Percentiles rank a stretch among this genome's conserved stretches.
phyloP scores from a whole-genome alignment of 1,140 invertebrate genomes.

The Ladona fulva region DNA sequence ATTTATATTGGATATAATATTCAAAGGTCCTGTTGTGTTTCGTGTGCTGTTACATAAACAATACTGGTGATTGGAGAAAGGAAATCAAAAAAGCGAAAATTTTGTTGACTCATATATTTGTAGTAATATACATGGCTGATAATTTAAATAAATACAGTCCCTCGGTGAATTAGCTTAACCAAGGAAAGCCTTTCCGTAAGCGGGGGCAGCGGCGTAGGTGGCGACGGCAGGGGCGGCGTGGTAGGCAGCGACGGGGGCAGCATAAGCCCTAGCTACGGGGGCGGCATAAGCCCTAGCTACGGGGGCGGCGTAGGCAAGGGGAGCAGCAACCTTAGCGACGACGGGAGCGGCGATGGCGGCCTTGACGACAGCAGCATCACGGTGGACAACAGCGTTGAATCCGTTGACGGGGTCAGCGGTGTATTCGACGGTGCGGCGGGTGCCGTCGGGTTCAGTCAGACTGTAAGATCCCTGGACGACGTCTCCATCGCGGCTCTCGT shows the following conservation, averaged over 20 bases:
- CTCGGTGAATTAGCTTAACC: neutral
- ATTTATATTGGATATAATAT: too few relatives aligned
- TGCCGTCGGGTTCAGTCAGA: constrained; percentile 50
- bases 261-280: neutral
- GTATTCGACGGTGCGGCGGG: constrained; percentile 59
- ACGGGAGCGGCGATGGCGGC: constrained; percentile 29
- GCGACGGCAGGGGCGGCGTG: neutral
- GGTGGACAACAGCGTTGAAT: constrained; percentile 55
- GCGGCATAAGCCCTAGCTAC: constrained; percentile 15
- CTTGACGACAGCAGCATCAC: constrained; percentile 41
- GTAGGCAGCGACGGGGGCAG: neutral
- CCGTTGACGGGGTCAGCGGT: constrained; percentile 61
- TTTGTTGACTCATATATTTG: neutral
- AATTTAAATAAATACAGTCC: neutral
- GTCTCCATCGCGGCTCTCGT: constrained; percentile 44
- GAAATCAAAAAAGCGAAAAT: too few relatives aligned
- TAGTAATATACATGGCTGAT: neutral
- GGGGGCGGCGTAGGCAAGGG: constrained; percentile 20
- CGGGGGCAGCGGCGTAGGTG: neutral
- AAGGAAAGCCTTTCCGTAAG: neutral
- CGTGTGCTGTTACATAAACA: too few relatives aligned
- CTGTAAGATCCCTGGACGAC: constrained; percentile 49
- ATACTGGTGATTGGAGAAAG: too few relatives aligned
- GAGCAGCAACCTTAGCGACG: constrained; percentile 26
- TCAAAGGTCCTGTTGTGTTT: too few relatives aligned